Percentiles rank a stretch among this genome's conserved stretches.
Evolutionary conservation across 2,797 vertebrate genomes (phyloP).

Genomic region (Syngnathus acus): DNA sequence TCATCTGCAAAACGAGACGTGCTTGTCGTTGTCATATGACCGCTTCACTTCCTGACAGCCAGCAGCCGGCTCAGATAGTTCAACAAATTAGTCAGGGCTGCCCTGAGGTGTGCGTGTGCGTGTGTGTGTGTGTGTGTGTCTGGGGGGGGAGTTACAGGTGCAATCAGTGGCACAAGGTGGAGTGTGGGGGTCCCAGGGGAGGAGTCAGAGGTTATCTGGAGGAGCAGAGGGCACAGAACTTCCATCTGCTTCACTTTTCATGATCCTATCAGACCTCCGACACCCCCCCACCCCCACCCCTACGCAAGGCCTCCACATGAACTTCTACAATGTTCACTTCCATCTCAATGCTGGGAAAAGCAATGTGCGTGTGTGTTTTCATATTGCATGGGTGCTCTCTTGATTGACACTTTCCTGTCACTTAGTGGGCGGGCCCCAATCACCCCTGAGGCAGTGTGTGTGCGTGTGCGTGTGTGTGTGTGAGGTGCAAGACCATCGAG

Average conservation of each 20-base stretch:
- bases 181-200: slow-evolving; percentile 3
- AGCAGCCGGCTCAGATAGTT: slow-evolving; percentile 32
- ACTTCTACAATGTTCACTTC: slow-evolving; percentile 1
- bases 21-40: too few species aligned
- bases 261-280: not conserved
- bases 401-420: slow-evolving; percentile 75
- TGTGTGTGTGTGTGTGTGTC: not conserved
- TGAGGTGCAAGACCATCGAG: not conserved
- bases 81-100: slow-evolving; percentile 25
- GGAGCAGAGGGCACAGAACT: slow-evolving; percentile 51
- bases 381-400: slow-evolving; percentile 57
- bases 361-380: slow-evolving; percentile 26
- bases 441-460: not conserved
- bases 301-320: not conserved
- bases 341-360: not conserved
- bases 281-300: not conserved
- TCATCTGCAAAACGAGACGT: too few species aligned
- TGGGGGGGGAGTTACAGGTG: slow-evolving; percentile 66
- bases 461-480: not conserved
- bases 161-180: slow-evolving; percentile 29
- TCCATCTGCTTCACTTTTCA: slow-evolving; percentile 74
- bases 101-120: slow-evolving; percentile 31
- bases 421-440: not conserved
- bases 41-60: slow-evolving; percentile 17
- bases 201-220: slow-evolving; percentile 71